Base-by-base conservation (phyloP, 2,888 invertebrate species). In the Dynastes tityus region DNA sequence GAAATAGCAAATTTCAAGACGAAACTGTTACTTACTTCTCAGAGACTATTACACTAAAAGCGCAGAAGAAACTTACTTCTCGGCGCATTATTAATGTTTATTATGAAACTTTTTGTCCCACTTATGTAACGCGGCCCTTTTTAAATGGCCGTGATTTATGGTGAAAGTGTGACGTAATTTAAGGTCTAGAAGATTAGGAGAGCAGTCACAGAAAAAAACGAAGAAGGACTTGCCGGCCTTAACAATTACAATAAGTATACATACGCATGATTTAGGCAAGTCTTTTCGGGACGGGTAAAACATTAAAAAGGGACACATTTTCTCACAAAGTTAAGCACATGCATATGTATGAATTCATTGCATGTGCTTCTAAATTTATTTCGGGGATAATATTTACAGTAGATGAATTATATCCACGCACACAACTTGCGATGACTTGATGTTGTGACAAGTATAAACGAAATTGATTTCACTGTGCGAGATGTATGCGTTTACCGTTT, bases 121-220 rank as follows among this genome's bases (percentile, higher is more conserved):
- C 73, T 74, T 63, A 74, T 45, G 32, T 73, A 73, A 58, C 45
- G 32, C 71, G 58, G n/a, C 22, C 55, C 55, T 61, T 61, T 73
- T 61, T 68, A 68, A 73, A 45, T 22, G 22, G 37, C 16, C 58
- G n/a, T 61, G 73, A 73, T 74, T 61, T 74, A 74, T 61, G 45
- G 61, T 61, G 40, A 74, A 74, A 74, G 73, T 61, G 61, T 74
- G 61, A 74, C 73, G 61, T 74, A 74, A 61, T 74, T 74, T 74
- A 61, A 74, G 22, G 63, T 61, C 73, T 61, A 16, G 61, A 61
- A 74, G 73, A 74, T 74, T 74, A 74, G 61, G 61, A 61, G 45
- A 61, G 29, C 13, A 27, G 61, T 37, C 49, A 9, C 49, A 11
- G 8, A 5, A 32, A 49, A 68, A n/a, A 40, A 22, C 68, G 68